Conservation (phyloP, 2,113 vertebrate species). For the Phalacrocorax aristotelis region DNA sequence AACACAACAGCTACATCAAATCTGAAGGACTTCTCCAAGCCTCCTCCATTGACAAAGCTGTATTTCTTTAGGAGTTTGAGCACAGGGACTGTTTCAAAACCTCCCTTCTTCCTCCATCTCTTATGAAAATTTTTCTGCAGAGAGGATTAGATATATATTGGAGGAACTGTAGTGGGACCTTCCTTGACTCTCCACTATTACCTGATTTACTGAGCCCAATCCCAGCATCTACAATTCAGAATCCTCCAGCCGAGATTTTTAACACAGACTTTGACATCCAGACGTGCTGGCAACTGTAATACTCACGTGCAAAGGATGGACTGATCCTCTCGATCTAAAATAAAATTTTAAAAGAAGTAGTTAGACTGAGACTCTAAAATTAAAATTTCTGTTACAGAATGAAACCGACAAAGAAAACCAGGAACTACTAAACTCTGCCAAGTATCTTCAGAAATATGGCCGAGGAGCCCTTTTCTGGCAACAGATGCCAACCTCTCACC, state of each 20-base stretch:
- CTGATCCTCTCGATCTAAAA: constrained; percentile 95
- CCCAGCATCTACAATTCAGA: not conserved
- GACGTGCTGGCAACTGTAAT: not conserved
- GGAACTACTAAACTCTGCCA: not conserved
- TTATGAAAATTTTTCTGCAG: not conserved
- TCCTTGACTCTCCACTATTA: not conserved
- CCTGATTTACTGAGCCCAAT: not conserved
- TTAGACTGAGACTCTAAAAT: not conserved
- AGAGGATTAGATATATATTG: not conserved
- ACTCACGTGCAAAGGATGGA: constrained; percentile 99
- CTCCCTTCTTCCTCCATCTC: not conserved
- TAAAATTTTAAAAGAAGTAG: not conserved
- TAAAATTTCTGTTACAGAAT: not conserved
- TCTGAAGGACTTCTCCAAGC: not conserved
- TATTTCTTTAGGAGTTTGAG: not conserved
- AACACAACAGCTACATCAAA: not conserved
- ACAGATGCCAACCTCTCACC: not conserved
- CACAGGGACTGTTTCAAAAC: not conserved
- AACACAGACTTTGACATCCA: not conserved
- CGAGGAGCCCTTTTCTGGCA: not conserved
- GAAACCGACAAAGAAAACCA: not conserved
- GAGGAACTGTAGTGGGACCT: not conserved
- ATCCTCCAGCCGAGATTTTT: not conserved
- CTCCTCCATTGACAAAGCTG: not conserved
- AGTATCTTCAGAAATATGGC: not conserved